phyloP scores from a whole-genome alignment of 2,113 vertebrate species.

The Paramisgurnus dabryanus region DNA sequence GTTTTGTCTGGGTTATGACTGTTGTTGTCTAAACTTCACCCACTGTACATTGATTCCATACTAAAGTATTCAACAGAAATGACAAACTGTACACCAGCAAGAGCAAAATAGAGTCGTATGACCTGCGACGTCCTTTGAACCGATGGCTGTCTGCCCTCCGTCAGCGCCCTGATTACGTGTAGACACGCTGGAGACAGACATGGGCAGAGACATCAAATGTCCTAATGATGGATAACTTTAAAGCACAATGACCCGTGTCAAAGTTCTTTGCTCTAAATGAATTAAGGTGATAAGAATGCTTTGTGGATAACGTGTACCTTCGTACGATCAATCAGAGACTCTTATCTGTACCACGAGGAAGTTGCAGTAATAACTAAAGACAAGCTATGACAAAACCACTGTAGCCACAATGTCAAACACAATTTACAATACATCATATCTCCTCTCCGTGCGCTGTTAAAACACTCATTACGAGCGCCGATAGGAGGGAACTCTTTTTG shows the following conservation, averaged over 20 bases:
- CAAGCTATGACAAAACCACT: conserved; percentile 90
- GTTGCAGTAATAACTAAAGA: conserved; percentile 92
- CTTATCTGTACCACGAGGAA: conserved; percentile 87
- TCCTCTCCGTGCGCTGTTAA: conserved; percentile 73
- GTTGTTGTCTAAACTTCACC: too few relatives aligned
- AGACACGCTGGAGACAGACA: conserved; percentile 75
- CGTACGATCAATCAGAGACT: conserved; percentile 75
- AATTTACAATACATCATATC: conserved; percentile 90
- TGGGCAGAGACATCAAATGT: conserved; percentile 70
- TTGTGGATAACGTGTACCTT: conserved; percentile 73
- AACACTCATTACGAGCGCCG: conserved; percentile 88
- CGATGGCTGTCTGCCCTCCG: conserved; percentile 16
- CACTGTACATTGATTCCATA: too few relatives aligned
- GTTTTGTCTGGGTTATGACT: too few relatives aligned
- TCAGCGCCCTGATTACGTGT: conserved; percentile 47
- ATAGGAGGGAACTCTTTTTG: conserved; percentile 76
- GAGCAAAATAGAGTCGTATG: not conserved
- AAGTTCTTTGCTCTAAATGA: conserved; percentile 86
- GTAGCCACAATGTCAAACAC: conserved; percentile 97
- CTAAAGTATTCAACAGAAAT: too few relatives aligned
- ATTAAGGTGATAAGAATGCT: conserved; percentile 80
- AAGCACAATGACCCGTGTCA: conserved; percentile 78
- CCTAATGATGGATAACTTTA: conserved; percentile 73
- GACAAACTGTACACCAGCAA: too few relatives aligned
- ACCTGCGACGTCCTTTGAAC: not conserved